phyloP scores from a whole-genome alignment of 1,140 invertebrate genomes.

The Delia radicum region DNA sequence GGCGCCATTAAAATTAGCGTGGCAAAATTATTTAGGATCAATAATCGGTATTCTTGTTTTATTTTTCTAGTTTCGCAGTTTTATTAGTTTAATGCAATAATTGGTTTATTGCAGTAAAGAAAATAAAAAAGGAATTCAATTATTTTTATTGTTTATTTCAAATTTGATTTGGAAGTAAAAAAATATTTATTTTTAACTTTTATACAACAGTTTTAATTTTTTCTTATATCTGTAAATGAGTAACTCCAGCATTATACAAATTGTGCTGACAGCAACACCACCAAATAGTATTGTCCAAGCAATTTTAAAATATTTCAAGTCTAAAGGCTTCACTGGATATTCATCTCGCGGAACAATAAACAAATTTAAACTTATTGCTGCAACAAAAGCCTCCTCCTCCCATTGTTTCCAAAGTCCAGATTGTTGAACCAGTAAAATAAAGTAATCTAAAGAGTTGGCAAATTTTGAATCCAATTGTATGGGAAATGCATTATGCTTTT shows the following conservation, averaged over 20 bases:
- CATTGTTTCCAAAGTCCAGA: conserved; percentile 41
- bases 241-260: conserved; percentile 33
- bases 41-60: no score
- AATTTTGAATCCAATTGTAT: conserved; percentile 39
- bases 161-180: no score
- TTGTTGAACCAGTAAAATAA: conserved; percentile 36
- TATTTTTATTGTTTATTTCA: no score
- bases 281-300: conserved; percentile 42
- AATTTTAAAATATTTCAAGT: conserved; percentile 41
- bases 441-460: conserved; percentile 33
- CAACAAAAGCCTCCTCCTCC: conserved; percentile 39
- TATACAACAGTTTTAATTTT: no score
- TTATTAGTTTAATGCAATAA: no score
- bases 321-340: conserved; percentile 41
- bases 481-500: conserved; percentile 44
- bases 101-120: no score
- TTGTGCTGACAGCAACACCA: conserved; percentile 32
- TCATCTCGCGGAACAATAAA: conserved; percentile 34
- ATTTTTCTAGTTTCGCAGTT: no score
- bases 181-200: no score
- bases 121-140: no score
- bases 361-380: conserved; percentile 31
- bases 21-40: no score
- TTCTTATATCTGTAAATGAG: neutral
- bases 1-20: no score